A percentile compares a stretch with the other conserved stretches of the same genome.
Evolutionary conservation across 2,888 invertebrate genomes (phyloP).

Genomic region (Cetonia aurata): DNA sequence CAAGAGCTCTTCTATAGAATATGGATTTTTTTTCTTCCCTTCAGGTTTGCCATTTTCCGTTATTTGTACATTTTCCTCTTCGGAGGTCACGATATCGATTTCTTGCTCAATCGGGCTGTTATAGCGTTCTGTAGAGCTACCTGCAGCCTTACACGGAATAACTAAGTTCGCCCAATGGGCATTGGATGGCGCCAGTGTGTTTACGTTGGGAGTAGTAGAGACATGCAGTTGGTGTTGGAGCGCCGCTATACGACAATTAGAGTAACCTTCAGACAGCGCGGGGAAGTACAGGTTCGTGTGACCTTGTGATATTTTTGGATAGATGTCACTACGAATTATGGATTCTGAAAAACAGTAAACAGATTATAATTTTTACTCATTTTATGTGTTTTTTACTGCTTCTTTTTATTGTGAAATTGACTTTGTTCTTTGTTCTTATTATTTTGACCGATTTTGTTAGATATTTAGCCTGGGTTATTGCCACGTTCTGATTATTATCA

Average conservation of each 20-base stretch:
- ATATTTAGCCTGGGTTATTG: too few species aligned
- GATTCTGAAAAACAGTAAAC: conserved; percentile 55
- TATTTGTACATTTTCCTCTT: conserved; percentile 51
- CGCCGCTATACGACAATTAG: conserved; percentile 69
- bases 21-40: conserved; percentile 81
- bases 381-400: neutral
- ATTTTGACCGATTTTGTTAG: too few species aligned
- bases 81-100: conserved; percentile 46
- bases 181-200: conserved; percentile 63
- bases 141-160: conserved; percentile 68
- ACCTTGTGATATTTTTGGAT: conserved; percentile 55
- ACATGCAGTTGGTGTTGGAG: conserved; percentile 68
- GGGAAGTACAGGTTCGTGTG: conserved; percentile 57
- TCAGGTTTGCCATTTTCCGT: conserved; percentile 55
- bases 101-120: conserved; percentile 42
- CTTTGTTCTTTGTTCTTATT: too few species aligned
- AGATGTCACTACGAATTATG: conserved; percentile 59
- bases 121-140: conserved; percentile 60
- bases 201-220: conserved; percentile 65
- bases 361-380: neutral
- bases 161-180: conserved; percentile 71
- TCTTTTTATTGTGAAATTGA: neutral
- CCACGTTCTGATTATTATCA: too few species aligned
- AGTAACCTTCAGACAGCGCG: conserved; percentile 59
- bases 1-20: conserved; percentile 87